These are phyloP conservation scores for Sorex fumeus DNA, from an alignment of 2,113 vertebrate species.

Conservation along the genomic window DNA sequence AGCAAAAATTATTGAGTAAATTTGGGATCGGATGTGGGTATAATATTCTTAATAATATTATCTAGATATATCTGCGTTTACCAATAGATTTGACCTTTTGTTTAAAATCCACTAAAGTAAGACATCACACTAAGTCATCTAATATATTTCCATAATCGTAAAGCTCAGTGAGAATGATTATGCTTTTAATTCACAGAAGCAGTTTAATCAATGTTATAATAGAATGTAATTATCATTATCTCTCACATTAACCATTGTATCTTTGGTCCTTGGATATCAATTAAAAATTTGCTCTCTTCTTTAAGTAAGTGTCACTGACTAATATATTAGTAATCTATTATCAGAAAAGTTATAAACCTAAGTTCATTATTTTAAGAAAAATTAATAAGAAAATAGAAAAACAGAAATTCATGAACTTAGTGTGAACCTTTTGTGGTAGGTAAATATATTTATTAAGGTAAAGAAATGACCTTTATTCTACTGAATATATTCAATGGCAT, in stretches of 20 bases:
- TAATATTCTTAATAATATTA: conserved; percentile 7
- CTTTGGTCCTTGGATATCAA: conserved; percentile 60
- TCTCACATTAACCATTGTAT: conserved; percentile 71
- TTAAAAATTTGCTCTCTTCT: conserved; percentile 54
- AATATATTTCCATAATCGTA: conserved; percentile 72
- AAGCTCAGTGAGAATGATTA: conserved; percentile 69
- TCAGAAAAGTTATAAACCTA: conserved; percentile 5
- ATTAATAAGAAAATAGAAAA: conserved; percentile 11
- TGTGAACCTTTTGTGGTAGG: background rate
- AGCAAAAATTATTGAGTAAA: background rate
- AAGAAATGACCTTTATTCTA: conserved; percentile 9
- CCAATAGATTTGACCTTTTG: conserved; percentile 18
- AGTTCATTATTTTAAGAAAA: conserved; percentile 50
- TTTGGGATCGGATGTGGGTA: background rate
- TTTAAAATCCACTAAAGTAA: conserved; percentile 39
- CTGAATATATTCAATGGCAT: background rate
- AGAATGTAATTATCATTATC: conserved; percentile 79
- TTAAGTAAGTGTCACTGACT: conserved; percentile 34
- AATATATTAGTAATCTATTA: conserved; percentile 59
- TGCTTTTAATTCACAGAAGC: conserved; percentile 66
- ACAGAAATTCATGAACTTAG: background rate
- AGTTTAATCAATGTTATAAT: conserved; percentile 76
- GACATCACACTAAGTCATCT: background rate
- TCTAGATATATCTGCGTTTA: no score
- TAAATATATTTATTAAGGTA: conserved; percentile 8